Conservation (phyloP, 2,888 invertebrate genomes). For the Luperina nickerlii region DNA sequence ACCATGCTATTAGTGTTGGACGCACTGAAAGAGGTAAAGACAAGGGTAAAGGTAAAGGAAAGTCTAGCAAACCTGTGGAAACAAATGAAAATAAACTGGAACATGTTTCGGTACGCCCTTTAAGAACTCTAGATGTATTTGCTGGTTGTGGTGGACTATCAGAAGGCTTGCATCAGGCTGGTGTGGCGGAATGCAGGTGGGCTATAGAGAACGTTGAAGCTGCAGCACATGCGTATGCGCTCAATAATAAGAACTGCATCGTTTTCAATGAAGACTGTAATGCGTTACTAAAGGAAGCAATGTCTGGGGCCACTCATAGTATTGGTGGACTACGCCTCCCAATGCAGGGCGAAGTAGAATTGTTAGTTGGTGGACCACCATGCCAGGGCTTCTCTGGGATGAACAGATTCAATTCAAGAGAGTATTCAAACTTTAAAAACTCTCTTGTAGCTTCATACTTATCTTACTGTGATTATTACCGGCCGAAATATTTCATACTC, state of each 20-base stretch:
- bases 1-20: conserved; percentile 90
- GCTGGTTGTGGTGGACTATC: conserved; percentile 96
- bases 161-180: conserved; percentile 93
- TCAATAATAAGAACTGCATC: conserved; percentile 93
- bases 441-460: conserved; percentile 95
- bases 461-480: conserved; percentile 96
- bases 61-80: conserved; percentile 85
- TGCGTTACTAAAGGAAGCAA: conserved; percentile 91
- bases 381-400: conserved; percentile 97
- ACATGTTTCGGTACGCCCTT: conserved; percentile 82
- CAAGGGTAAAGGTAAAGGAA: conserved; percentile 92
- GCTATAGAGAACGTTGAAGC: conserved; percentile 95
- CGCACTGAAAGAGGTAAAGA: conserved; percentile 91
- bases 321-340: conserved; percentile 91
- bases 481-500: conserved; percentile 95
- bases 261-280: conserved; percentile 97
- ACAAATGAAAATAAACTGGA: conserved; percentile 72
- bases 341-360: conserved; percentile 94
- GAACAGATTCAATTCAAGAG: conserved; percentile 96
- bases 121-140: conserved; percentile 94
- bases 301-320: conserved; percentile 90
- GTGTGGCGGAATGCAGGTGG: conserved; percentile 93
- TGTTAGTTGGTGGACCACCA: conserved; percentile 96
- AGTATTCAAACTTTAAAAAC: conserved; percentile 96
- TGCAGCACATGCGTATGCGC: conserved; percentile 94